Percentiles rank a stretch among this genome's conserved stretches.
Evolutionary conservation across 2,797 vertebrate species (phyloP).

Genomic region (Crocodylus rhombifer): DNA sequence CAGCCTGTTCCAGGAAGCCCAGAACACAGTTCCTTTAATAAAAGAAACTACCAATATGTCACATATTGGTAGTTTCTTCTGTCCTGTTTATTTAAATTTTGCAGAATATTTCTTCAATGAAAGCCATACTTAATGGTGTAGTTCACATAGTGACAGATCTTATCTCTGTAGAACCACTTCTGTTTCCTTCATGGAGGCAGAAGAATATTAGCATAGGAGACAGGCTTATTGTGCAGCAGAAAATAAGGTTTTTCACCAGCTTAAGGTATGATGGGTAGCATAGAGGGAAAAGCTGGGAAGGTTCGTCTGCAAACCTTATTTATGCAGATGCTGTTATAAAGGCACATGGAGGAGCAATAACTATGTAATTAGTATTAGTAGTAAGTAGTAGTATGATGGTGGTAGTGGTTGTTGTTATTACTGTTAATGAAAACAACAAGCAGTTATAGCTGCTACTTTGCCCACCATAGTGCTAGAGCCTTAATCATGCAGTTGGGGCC

Average conservation of each 20-base stretch:
- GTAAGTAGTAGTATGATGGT: too few species aligned
- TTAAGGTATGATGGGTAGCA: neutral
- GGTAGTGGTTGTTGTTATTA: too few species aligned
- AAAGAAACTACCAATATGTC: neutral
- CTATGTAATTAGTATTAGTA: neutral
- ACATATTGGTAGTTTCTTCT: neutral
- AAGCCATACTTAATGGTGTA: neutral
- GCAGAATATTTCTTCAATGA: neutral
- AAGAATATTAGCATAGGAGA: neutral
- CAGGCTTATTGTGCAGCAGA: rapidly evolving
- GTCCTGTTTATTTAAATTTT: neutral
- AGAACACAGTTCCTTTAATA: neutral
- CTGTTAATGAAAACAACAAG: too few species aligned
- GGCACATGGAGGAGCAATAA: neutral
- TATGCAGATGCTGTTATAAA: neutral
- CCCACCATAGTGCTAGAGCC: too few species aligned
- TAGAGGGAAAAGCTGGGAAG: neutral
- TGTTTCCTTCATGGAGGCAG: neutral
- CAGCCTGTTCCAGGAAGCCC: neutral
- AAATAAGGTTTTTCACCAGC: neutral
- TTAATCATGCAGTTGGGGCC: too few species aligned
- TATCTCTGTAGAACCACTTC: neutral
- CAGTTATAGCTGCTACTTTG: too few species aligned
- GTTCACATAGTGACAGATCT: neutral
- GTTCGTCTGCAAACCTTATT: neutral